Evolutionary conservation across 2,113 vertebrate genomes (phyloP).

Genomic region (Xyliphius kryptos): DNA sequence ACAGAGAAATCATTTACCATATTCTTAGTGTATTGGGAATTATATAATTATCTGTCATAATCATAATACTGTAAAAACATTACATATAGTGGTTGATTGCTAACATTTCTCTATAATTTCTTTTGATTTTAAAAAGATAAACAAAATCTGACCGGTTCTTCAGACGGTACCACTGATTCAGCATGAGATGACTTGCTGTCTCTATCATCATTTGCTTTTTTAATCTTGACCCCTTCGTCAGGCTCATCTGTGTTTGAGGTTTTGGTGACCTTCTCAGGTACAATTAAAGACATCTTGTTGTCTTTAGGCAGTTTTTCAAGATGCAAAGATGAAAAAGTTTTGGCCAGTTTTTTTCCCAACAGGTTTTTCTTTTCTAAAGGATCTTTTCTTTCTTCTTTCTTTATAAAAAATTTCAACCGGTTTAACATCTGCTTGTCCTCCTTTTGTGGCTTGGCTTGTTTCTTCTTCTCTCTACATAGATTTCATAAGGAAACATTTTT

Average conservation of each 20-base stretch:
- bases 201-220: slow-evolving; percentile 26
- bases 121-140: not conserved
- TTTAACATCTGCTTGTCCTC: slow-evolving; percentile 60
- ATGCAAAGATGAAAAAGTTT: slow-evolving; percentile 7
- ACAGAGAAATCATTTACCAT: not conserved
- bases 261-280: too few relatives aligned
- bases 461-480: slow-evolving; percentile 61
- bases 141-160: slow-evolving; percentile 38
- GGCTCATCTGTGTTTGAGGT: slow-evolving; percentile 26
- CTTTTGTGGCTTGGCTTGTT: slow-evolving; percentile 51
- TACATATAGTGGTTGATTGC: too few relatives aligned
- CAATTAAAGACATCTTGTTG: too few relatives aligned
- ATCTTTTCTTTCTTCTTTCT: slow-evolving; percentile 56
- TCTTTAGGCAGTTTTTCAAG: slow-evolving; percentile 18
- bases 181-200: not conserved
- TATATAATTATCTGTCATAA: too few relatives aligned
- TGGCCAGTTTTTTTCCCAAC: slow-evolving; percentile 55
- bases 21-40: too few relatives aligned
- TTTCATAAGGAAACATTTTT: not conserved
- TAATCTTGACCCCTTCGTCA: slow-evolving; percentile 46
- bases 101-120: not conserved
- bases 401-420: slow-evolving; percentile 66
- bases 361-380: slow-evolving; percentile 51
- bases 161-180: not conserved
- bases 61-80: too few relatives aligned